Conservation (phyloP, 2,888 invertebrate genomes). For the Patella depressa region DNA sequence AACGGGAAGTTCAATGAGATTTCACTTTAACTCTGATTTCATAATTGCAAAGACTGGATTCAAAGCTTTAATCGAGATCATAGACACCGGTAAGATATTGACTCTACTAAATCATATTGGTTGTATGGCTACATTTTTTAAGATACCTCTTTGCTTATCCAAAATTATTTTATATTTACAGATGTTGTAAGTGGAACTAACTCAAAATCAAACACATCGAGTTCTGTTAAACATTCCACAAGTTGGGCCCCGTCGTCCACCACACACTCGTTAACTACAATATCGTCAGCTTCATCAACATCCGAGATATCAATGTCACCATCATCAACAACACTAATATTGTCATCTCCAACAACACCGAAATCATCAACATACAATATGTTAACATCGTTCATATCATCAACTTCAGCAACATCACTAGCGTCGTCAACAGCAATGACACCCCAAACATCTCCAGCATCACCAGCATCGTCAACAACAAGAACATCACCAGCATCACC, state of each 20-base stretch:
- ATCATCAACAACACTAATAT: background rate
- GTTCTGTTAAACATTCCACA: too few species aligned
- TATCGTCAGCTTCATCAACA: background rate
- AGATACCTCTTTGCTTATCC: too few species aligned
- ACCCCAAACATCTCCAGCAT: background rate
- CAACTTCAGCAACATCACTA: background rate
- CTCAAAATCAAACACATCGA: too few species aligned
- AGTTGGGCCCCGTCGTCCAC: too few species aligned
- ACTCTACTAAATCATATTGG: too few species aligned
- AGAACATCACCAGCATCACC: background rate
- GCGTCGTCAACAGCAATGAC: background rate
- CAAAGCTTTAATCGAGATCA: constrained; percentile 13
- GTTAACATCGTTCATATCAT: background rate
- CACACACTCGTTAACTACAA: background rate
- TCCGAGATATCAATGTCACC: too few species aligned
- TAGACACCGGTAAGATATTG: too few species aligned
- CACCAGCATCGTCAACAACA: background rate
- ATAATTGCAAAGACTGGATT: constrained; percentile 30
- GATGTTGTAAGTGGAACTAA: too few species aligned
- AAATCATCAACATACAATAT: background rate
- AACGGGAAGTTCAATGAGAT: constrained; percentile 24
- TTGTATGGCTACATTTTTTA: too few species aligned
- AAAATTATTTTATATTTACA: too few species aligned
- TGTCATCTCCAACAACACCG: background rate
- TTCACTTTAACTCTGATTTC: constrained; percentile 32